Evolutionary conservation across 2,797 vertebrate genomes (phyloP), one percentile per base, ranked within the genome.

Genomic region (Otolemur crassicaudatus): DNA sequence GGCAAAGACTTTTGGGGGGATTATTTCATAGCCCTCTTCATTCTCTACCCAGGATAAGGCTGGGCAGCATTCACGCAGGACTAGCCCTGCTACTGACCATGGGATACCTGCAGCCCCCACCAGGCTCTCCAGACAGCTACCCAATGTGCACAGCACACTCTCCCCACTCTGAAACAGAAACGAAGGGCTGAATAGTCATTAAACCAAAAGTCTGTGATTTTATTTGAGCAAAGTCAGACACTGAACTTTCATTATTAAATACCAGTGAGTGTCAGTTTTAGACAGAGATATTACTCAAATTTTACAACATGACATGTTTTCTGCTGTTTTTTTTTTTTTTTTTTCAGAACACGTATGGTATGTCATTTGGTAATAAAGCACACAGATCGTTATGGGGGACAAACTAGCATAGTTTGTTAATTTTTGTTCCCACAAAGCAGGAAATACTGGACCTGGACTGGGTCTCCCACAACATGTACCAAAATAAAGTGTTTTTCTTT

Each of bases 231-330:
- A 83, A 81, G 40, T 80, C 67, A 91, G 6, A 34, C 2, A 1
- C 17, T 94, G 43, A 88, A n/a, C 43, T 91, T 95, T 69, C 27
- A 12, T 92, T 95, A 46, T 58, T 80, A 87, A 93, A 75, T 4
- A 90, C 56, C n/a, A 56, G 2, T 9, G 16, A 65, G 11, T 92
- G 37, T 63, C 19, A 65, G 75, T 85, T 94, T 19, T 27, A n/a
- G 91, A 2, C 61, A 93, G 49, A 69, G 58, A 49, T 79, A 37
- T 7, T 75, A 65, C 34, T 82, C 5, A 23, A 69, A 56, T 60
- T 88, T 95, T 84, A n/a, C 1, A 27, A 20, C 7, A 63, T 87
- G 79, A 3, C 1, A 3, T 69, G 7, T 85, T 69, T 73, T 81
- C 16, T 73, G 10, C 49, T 49, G 11, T 16, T 16, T 16, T 53